Conservation (phyloP, 2,797 vertebrate genomes). For the Staurois parvus region DNA sequence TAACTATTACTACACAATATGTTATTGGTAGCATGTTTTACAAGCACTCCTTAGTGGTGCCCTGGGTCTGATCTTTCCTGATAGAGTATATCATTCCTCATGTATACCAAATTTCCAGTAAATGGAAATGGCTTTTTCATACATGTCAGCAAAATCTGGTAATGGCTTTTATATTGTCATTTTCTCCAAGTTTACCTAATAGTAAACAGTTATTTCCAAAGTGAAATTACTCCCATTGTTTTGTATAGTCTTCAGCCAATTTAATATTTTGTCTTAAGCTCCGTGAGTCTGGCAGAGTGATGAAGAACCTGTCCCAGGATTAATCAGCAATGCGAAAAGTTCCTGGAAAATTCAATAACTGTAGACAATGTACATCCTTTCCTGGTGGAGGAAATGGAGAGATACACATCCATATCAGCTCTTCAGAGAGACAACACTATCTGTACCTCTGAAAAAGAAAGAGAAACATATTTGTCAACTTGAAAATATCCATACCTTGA, state of each 20-base stretch:
- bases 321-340: slow-evolving; percentile 14
- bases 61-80: not conserved
- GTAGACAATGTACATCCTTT: slow-evolving; percentile 31
- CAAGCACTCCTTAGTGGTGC: not conserved
- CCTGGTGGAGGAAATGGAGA: not conserved
- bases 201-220: not conserved
- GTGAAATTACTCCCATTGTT: not conserved
- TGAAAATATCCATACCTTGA: not conserved
- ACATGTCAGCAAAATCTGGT: slow-evolving; percentile 2
- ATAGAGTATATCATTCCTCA: not conserved
- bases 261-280: not conserved
- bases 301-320: slow-evolving; percentile 23
- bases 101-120: not conserved
- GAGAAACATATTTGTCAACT: not conserved
- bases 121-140: not conserved
- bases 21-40: too few species aligned
- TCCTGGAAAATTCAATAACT: slow-evolving; percentile 18
- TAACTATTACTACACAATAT: too few species aligned
- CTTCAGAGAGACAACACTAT: not conserved
- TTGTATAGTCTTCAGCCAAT: not conserved
- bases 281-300: not conserved
- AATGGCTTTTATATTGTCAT: slow-evolving; percentile 2
- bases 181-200: slow-evolving; percentile 2
- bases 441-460: not conserved
- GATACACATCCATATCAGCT: slow-evolving; percentile 2